These are phyloP conservation scores for Corydoras sp. DNA, from an alignment of 2,113 vertebrate species.

Conservation along the genomic window DNA sequence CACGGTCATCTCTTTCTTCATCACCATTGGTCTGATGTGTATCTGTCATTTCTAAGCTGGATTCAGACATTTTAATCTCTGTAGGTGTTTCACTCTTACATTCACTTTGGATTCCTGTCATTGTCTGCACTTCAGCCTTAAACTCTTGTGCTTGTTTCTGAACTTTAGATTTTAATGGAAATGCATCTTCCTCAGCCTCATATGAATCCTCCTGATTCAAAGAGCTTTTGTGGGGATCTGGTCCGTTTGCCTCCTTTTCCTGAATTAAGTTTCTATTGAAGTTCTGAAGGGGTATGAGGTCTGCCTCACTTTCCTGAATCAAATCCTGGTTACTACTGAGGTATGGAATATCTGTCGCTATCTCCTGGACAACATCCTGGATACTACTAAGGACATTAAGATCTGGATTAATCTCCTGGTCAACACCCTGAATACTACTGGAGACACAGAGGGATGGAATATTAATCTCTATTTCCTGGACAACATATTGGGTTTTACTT, in stretches of 20 bases:
- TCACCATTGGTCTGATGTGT: neutral
- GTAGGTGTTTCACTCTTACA: neutral
- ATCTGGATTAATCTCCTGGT: neutral
- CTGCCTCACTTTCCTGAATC: slow-evolving; percentile 1
- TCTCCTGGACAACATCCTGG: slow-evolving; percentile 10
- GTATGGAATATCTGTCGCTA: neutral
- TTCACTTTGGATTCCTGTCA: neutral
- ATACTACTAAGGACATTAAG: neutral
- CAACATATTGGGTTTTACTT: too few relatives aligned
- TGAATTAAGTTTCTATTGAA: too few relatives aligned
- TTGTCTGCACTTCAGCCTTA: too few relatives aligned
- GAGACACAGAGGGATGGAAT: too few relatives aligned
- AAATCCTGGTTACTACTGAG: neutral
- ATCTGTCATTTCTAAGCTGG: neutral
- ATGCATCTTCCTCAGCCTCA: neutral
- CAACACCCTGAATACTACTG: too few relatives aligned
- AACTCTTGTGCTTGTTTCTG: too few relatives aligned
- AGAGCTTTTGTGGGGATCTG: too few relatives aligned
- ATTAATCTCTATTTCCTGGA: too few relatives aligned
- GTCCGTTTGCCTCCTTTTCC: too few relatives aligned
- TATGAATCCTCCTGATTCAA: neutral
- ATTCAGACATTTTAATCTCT: neutral
- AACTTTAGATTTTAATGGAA: too few relatives aligned
- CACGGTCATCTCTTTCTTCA: neutral
- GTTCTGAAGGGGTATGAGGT: too few relatives aligned